Evolutionary conservation across 2,888 invertebrate genomes (phyloP), one percentile per base, ranked within the genome.

Genomic region (Rhagophthalmus giganteus): DNA sequence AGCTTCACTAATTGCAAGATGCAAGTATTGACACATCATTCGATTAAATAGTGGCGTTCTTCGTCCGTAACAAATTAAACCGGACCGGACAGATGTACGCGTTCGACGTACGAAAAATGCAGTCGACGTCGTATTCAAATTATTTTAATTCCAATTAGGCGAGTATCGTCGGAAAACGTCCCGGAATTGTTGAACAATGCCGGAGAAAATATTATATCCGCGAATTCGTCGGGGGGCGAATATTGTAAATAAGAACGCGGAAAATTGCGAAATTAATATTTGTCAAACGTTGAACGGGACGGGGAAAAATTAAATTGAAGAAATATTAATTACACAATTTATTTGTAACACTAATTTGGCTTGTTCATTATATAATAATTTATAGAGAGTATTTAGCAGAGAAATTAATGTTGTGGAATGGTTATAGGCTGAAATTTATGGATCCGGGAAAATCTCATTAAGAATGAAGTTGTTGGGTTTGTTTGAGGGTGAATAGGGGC

Each of bases 401-500:
- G 74, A 74, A 75, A 74, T 75, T 74, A 75, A 74, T 75, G 75
- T 75, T 72, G 70, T 72, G 74, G 74, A 75, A 75, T 75, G 74
- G 74, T 71, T 73, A 74, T 74, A 72, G 73, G 72, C 71, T 69
- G 69, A 74, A 74, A 75, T 75, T 75, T 75, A 75, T 75, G 74
- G 74, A 74, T 74, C 74, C 73, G 73, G 74, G 73, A 72, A 74
- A 74, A 75, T 74, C 75, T 75, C 74, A 74, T 74, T 75, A 75
- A 74, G 74, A 74, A 74, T 75, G 72, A 73, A 74, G 73, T 74
- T 74, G 74, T 74, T 72, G 73, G 73, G 72, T 73, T 73, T 71
- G 68, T 68, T 69, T 53, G 48, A 39, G 42, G 54, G 48, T 37
- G n/a, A n/a, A n/a, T n/a, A 47, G 41, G 41, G 54, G 54, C 33